These are phyloP conservation scores for Wiebesia pumilae DNA, from an alignment of 1,140 invertebrate species.

Conservation along the genomic window DNA sequence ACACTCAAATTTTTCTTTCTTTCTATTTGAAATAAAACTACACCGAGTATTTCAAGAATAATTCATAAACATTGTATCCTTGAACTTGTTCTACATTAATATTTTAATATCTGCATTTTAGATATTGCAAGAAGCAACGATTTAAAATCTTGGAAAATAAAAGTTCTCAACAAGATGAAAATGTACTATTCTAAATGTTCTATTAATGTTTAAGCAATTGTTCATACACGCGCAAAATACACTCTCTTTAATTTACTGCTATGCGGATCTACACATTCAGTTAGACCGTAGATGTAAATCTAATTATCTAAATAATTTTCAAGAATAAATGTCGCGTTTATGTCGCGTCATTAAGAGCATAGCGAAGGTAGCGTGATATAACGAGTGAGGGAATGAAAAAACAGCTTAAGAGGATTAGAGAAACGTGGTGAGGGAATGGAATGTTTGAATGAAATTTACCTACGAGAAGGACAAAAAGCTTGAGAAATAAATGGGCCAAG, in stretches of 20 bases:
- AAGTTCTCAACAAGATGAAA: too few relatives aligned
- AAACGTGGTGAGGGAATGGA: background rate
- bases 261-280: background rate
- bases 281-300: background rate
- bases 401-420: background rate
- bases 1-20: too few relatives aligned
- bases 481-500: slow-evolving; percentile 3
- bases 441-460: background rate
- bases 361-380: background rate
- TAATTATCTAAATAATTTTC: background rate
- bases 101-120: too few relatives aligned
- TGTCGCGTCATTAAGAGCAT: background rate
- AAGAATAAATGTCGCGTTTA: background rate
- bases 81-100: too few relatives aligned
- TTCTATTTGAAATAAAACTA: too few relatives aligned
- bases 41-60: too few relatives aligned
- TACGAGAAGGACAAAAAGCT: background rate
- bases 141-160: too few relatives aligned
- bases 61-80: too few relatives aligned
- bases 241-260: background rate
- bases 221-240: background rate
- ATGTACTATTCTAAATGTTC: background rate
- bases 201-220: background rate
- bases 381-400: background rate
- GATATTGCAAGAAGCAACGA: too few relatives aligned